These are phyloP conservation scores for Dendrolimus punctatus DNA, from an alignment of 1,140 invertebrate species.

Conservation along the genomic window DNA sequence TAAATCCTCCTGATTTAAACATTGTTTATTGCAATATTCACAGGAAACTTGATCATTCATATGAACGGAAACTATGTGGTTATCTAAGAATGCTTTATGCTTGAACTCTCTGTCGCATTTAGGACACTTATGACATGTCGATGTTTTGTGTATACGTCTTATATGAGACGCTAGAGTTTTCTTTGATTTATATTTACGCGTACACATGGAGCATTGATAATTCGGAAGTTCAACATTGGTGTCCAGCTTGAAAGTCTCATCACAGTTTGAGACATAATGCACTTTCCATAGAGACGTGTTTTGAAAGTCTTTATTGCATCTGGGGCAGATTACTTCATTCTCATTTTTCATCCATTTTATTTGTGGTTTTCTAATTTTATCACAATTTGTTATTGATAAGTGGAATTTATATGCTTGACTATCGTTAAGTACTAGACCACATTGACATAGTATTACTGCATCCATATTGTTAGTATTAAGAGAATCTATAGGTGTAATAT, in stretches of 20 bases:
- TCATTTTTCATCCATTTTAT: conserved; percentile 1
- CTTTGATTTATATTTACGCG: conserved; percentile 58
- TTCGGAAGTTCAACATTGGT: no score
- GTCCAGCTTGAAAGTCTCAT: no score
- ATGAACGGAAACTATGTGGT: conserved; percentile 58
- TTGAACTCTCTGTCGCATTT: conserved; percentile 63
- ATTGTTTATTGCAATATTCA: conserved; percentile 43
- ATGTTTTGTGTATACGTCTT: conserved; percentile 47
- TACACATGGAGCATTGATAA: conserved; percentile 57
- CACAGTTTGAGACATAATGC: no score
- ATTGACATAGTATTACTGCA: no score
- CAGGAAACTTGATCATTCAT: conserved; percentile 47
- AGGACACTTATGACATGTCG: conserved; percentile 39
- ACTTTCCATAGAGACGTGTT: not conserved
- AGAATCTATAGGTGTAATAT: no score
- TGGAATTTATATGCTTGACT: no score
- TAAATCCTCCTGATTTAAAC: conserved; percentile 42
- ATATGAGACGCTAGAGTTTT: conserved; percentile 61
- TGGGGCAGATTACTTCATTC: conserved; percentile 1
- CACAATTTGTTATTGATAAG: no score
- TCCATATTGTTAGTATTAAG: no score
- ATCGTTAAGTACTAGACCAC: no score
- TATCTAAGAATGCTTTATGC: conserved; percentile 62
- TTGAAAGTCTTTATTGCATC: not conserved
- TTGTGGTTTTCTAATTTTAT: not conserved